Base-by-base conservation (phyloP, 2,888 invertebrate species). In the Acanthopleura granulata region DNA sequence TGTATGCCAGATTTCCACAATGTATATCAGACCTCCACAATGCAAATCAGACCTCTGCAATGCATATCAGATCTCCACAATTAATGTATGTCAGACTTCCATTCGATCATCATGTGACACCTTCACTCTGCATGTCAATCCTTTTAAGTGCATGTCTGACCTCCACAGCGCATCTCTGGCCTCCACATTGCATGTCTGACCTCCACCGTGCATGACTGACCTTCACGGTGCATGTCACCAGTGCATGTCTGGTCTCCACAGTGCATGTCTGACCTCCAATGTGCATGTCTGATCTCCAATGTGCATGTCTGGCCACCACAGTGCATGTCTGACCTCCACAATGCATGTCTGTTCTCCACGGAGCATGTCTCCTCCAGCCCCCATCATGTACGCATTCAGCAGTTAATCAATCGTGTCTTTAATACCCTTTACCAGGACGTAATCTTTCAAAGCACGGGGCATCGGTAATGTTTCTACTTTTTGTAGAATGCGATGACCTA, bases 381-480 rank as follows among this genome's bases (percentile, higher is more conserved):
- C 40, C 4, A 40, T 40, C 40, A 40, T 9, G 40, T 40, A 40
- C 3, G 40, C 40, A 3, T 40, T 6, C 40, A 40, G 9, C 40
- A 40, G 40, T 40, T 40, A 40, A 9, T 40, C 40, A 9, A 40
- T 40, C 3, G 40, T 40, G 40, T 40, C 66, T 66, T 66, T 71
- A 27, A 89, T 80, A 74, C 89, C 88, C 73, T 86, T 85, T 51
- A 89, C 85, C 15, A 88, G 79, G 30, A 90, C 83, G 75, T 86
- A 90, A 75, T 89, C 89, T 78, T 89, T 88, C 72, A 90, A 83
- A 29, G 87, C 84, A 74, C 83, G 81, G 0, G 90, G 90, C 76
- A 90, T 84, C 29, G 86, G 86, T 66, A 90, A 80, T 29, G 78
- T 73, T 72, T 86, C 83, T 12, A 89, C 85, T 75, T 88, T 89